Conservation (phyloP, 2,113 vertebrate genomes). For the Ifrita kowaldi region DNA sequence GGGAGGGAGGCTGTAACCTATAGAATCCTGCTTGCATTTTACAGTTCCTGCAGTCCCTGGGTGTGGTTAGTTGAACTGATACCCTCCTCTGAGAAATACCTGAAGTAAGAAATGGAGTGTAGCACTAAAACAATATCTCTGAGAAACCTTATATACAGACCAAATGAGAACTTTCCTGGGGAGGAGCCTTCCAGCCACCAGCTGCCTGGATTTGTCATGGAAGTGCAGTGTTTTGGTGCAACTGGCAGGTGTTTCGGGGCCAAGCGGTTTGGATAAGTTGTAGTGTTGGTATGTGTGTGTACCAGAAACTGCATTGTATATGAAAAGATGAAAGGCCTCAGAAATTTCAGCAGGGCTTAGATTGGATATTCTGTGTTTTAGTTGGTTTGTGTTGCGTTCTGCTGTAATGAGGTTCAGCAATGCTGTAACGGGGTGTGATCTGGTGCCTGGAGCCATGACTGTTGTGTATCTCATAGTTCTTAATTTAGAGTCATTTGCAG, state of each 20-base stretch:
- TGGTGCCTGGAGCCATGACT: not conserved
- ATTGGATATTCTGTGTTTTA: not conserved
- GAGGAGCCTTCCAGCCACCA: not conserved
- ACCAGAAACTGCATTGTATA: not conserved
- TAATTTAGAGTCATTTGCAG: not conserved
- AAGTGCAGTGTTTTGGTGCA: not conserved
- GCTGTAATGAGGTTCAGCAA: not conserved
- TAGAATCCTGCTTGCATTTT: not conserved
- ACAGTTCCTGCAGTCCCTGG: not conserved
- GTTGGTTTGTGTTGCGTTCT: not conserved
- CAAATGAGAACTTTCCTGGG: not conserved
- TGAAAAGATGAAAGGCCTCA: not conserved
- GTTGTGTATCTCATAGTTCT: not conserved
- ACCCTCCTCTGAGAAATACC: not conserved
- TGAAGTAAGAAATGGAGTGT: not conserved
- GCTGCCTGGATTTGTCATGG: not conserved
- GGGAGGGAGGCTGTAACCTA: not conserved
- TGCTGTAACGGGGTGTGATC: not conserved
- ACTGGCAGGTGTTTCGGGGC: not conserved
- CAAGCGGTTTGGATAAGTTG: not conserved
- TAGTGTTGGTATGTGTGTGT: not conserved
- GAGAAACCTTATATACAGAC: not conserved
- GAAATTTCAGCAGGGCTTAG: not conserved
- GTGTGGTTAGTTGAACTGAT: not conserved
- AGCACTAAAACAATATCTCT: not conserved